phyloP scores from a whole-genome alignment of 1,140 invertebrate species.

The Linepithema humile region DNA sequence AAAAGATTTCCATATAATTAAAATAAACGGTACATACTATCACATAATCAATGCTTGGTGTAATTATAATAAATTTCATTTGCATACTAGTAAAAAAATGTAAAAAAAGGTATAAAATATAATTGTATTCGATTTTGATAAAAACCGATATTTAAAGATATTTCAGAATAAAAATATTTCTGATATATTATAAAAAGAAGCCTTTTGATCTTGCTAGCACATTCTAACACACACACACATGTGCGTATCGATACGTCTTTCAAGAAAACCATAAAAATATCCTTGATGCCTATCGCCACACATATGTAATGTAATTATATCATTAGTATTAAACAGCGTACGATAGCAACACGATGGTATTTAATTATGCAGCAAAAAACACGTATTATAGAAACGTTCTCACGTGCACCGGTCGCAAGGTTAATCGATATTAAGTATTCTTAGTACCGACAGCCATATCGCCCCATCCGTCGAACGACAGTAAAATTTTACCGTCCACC shows the following conservation, averaged over 20 bases:
- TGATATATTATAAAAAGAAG: background rate
- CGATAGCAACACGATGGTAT: background rate
- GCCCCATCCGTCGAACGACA: background rate
- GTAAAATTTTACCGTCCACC: conserved; percentile 41
- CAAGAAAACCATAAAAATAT: background rate
- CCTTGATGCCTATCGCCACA: background rate
- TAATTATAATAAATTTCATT: background rate
- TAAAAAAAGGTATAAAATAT: too few species aligned
- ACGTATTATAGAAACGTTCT: conserved; percentile 30
- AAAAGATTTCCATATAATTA: background rate
- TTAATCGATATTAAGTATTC: conserved; percentile 55
- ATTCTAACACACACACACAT: background rate
- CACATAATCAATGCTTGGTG: background rate
- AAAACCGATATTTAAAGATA: background rate
- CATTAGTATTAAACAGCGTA: conserved; percentile 7
- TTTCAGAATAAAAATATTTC: background rate
- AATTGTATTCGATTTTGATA: too few species aligned
- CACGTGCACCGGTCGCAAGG: conserved; percentile 40
- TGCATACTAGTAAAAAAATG: background rate
- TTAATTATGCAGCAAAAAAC: conserved; percentile 24
- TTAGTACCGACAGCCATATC: conserved; percentile 18
- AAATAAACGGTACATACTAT: background rate
- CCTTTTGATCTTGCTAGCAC: background rate
- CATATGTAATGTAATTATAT: conserved; percentile 8
- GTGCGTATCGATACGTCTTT: background rate